Evolutionary conservation across 92 coral and sea anemone genomes (phyloP).

Genomic region (Nematostella vectensis): DNA sequence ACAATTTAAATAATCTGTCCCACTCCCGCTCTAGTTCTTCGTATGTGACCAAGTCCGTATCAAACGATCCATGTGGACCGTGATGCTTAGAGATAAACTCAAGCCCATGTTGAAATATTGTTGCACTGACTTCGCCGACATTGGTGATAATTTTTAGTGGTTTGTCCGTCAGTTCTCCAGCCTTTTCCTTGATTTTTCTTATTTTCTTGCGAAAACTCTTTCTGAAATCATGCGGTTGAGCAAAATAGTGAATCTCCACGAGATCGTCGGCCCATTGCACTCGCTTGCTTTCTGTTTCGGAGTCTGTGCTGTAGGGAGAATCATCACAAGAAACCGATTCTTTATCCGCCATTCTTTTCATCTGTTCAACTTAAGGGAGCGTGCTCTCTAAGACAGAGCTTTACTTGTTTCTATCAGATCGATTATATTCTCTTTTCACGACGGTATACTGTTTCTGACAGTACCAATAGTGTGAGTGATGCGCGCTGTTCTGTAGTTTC

Average conservation of each 20-base stretch:
- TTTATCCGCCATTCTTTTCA: constrained; percentile 14
- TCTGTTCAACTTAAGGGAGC: not conserved
- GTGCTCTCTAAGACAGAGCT: not conserved
- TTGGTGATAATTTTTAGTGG: constrained; percentile 67
- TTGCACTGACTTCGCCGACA: constrained; percentile 72
- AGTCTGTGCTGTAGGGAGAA: constrained; percentile 10
- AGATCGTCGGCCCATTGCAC: constrained; percentile 82
- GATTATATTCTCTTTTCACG: too few relatives aligned
- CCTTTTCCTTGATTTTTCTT: constrained; percentile 57
- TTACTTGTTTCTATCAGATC: not conserved
- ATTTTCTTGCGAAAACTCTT: constrained; percentile 55
- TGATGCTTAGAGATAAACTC: constrained; percentile 66
- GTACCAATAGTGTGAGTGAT: too few relatives aligned
- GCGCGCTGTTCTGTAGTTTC: not conserved
- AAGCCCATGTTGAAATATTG: constrained; percentile 55
- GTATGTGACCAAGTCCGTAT: constrained; percentile 55
- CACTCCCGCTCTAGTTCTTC: constrained; percentile 78
- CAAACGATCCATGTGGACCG: constrained; percentile 82
- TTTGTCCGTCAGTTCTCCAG: constrained; percentile 73
- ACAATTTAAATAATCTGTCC: constrained; percentile 60
- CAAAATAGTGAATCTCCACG: constrained; percentile 68
- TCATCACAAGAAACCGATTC: constrained; percentile 7
- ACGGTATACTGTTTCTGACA: not conserved
- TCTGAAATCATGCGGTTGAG: constrained; percentile 53
- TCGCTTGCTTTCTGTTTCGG: constrained; percentile 26